Percentiles rank a stretch among this genome's conserved stretches.
Evolutionary conservation across 1,140 invertebrate genomes (phyloP).

Genomic region (Anastrepha ludens): DNA sequence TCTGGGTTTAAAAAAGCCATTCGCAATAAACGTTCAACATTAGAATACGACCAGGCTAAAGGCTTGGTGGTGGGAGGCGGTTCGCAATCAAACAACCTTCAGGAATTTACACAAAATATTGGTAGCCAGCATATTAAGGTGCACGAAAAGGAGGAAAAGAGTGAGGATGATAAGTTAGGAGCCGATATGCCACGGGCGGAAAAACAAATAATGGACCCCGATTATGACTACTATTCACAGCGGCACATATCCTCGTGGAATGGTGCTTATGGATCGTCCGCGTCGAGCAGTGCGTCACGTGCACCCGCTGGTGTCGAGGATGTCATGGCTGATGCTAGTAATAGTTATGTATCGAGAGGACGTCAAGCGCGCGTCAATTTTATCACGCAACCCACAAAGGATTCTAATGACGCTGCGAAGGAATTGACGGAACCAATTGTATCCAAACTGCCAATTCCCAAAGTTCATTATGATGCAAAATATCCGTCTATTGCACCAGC

Average conservation of each 20-base stretch:
- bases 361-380: slow-evolving; percentile 62
- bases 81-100: slow-evolving; percentile 1
- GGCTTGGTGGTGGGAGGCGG: background rate
- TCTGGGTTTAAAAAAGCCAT: slow-evolving; percentile 55
- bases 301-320: slow-evolving; percentile 55
- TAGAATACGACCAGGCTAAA: slow-evolving; percentile 58
- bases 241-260: slow-evolving; percentile 53
- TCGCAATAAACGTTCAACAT: slow-evolving; percentile 58
- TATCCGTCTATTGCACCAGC: slow-evolving; percentile 19
- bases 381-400: slow-evolving; percentile 60
- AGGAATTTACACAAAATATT: slow-evolving; percentile 53
- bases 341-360: slow-evolving; percentile 58
- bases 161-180: slow-evolving; percentile 19
- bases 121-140: slow-evolving; percentile 55
- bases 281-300: background rate
- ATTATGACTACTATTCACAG: slow-evolving; percentile 58
- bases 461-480: slow-evolving; percentile 49
- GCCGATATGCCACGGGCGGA: slow-evolving; percentile 56
- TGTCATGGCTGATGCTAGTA: slow-evolving; percentile 57
- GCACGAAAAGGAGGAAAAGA: slow-evolving; percentile 10
- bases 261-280: slow-evolving; percentile 34
- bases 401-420: slow-evolving; percentile 44
- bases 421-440: slow-evolving; percentile 55
- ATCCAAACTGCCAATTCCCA: slow-evolving; percentile 54
- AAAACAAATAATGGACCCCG: slow-evolving; percentile 60